A percentile compares a stretch with the other conserved stretches of the same genome.
Evolutionary conservation across 2,113 vertebrate genomes (phyloP).

Genomic region (Ochotona curzoniae): DNA sequence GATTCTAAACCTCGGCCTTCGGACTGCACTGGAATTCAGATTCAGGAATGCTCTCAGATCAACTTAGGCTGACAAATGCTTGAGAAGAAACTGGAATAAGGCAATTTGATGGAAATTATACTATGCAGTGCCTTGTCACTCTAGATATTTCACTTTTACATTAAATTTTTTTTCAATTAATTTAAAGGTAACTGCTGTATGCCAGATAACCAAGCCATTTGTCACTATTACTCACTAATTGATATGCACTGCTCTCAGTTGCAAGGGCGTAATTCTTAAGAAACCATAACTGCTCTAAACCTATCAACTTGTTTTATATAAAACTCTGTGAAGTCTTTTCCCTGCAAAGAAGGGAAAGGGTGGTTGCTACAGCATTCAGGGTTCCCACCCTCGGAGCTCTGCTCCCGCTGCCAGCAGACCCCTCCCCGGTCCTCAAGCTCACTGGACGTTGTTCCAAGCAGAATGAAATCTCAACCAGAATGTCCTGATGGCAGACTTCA

Average conservation of each 20-base stretch:
- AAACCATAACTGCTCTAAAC: conserved; percentile 63
- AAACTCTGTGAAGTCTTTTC: conserved; percentile 59
- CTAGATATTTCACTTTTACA: conserved; percentile 77
- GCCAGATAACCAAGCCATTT: conserved; percentile 60
- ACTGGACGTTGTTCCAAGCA: background rate
- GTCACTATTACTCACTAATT: conserved; percentile 79
- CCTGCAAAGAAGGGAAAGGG: conserved; percentile 9
- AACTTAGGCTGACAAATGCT: conserved; percentile 72
- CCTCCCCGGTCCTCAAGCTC: background rate
- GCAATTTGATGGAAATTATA: conserved; percentile 73
- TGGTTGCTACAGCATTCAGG: background rate
- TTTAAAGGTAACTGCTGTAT: conserved; percentile 74
- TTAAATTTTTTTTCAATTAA: conserved; percentile 70
- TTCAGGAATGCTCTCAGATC: conserved; percentile 68
- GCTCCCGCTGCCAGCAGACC: background rate
- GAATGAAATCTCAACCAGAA: background rate
- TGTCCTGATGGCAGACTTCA: background rate
- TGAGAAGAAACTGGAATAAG: conserved; percentile 72
- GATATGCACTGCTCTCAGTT: conserved; percentile 68
- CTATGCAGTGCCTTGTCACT: conserved; percentile 64
- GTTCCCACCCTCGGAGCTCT: background rate
- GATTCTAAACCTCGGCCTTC: background rate
- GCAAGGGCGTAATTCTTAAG: conserved; percentile 72
- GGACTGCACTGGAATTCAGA: conserved; percentile 70
- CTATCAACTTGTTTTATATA: conserved; percentile 41